Percentiles rank a stretch among this genome's conserved stretches.
phyloP scores from a whole-genome alignment of 2,797 vertebrate species.

The Ispidina picta region DNA sequence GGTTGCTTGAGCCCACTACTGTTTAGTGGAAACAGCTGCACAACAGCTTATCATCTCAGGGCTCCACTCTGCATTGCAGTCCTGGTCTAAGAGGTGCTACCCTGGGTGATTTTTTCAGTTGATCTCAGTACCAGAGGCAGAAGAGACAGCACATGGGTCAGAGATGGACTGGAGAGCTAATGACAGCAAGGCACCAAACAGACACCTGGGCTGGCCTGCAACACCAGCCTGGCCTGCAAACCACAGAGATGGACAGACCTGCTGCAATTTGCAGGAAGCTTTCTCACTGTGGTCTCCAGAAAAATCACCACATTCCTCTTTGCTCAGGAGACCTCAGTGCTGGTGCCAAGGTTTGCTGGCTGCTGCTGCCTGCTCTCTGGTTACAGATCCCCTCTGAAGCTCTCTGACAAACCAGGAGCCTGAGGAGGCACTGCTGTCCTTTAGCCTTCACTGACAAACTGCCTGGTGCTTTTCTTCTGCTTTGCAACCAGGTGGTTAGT shows the following conservation, averaged over 20 bases:
- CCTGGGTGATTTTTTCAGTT: conserved; percentile 71
- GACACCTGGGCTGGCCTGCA: too few relatives aligned
- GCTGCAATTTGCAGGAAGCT: background rate
- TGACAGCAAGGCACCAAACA: conserved; percentile 20
- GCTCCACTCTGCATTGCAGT: conserved; percentile 60
- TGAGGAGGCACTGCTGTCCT: background rate
- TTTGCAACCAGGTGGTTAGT: background rate
- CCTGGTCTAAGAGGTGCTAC: conserved; percentile 68
- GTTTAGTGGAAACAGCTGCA: background rate
- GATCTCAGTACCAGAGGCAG: conserved; percentile 76
- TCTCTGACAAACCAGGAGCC: background rate
- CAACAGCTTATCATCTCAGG: background rate
- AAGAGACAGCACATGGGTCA: conserved; percentile 74
- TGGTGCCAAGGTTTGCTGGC: background rate
- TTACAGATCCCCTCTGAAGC: background rate
- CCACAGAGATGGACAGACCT: background rate
- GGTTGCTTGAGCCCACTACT: background rate
- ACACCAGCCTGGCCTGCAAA: background rate
- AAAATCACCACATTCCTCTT: background rate
- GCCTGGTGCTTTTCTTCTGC: background rate
- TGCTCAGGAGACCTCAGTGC: background rate
- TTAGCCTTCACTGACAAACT: background rate
- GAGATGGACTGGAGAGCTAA: conserved; percentile 76
- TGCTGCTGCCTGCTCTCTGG: background rate
- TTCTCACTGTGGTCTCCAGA: background rate